Conservation (phyloP, 2,888 invertebrate species). For the Tetragnatha montana region DNA sequence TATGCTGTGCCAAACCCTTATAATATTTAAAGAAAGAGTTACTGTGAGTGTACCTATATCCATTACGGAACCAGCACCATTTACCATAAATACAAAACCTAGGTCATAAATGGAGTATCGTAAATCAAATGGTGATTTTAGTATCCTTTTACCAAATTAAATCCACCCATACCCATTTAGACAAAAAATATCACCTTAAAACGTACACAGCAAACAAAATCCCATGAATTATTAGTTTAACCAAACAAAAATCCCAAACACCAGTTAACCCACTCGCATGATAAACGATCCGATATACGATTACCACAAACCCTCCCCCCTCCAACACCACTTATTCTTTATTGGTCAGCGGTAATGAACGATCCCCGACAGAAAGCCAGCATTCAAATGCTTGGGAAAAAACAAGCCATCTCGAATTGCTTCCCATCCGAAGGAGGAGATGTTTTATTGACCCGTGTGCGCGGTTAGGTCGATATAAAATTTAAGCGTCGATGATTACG, state of each 20-base stretch:
- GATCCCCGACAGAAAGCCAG: neutral
- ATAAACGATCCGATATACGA: neutral
- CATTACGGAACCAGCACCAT: too few relatives aligned
- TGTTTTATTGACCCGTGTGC: slow-evolving; percentile 44
- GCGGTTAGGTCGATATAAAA: slow-evolving; percentile 18
- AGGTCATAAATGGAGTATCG: too few relatives aligned
- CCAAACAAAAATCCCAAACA: neutral
- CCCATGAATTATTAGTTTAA: too few relatives aligned
- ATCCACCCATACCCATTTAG: too few relatives aligned
- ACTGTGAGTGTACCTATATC: too few relatives aligned
- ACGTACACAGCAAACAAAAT: too few relatives aligned
- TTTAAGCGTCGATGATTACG: slow-evolving; percentile 16
- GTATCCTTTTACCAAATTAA: too few relatives aligned
- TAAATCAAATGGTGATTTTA: too few relatives aligned
- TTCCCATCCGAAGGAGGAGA: slow-evolving; percentile 1
- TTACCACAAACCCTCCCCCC: neutral
- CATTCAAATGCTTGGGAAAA: neutral
- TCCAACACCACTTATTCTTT: neutral
- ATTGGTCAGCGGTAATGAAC: neutral
- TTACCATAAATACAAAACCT: too few relatives aligned
- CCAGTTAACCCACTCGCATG: neutral
- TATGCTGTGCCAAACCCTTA: too few relatives aligned
- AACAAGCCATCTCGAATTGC: slow-evolving; percentile 7
- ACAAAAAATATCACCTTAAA: too few relatives aligned
- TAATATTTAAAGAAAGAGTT: too few relatives aligned